phyloP scores from a whole-genome alignment of 2,113 vertebrate genomes.

The Lophochroa leadbeateri region DNA sequence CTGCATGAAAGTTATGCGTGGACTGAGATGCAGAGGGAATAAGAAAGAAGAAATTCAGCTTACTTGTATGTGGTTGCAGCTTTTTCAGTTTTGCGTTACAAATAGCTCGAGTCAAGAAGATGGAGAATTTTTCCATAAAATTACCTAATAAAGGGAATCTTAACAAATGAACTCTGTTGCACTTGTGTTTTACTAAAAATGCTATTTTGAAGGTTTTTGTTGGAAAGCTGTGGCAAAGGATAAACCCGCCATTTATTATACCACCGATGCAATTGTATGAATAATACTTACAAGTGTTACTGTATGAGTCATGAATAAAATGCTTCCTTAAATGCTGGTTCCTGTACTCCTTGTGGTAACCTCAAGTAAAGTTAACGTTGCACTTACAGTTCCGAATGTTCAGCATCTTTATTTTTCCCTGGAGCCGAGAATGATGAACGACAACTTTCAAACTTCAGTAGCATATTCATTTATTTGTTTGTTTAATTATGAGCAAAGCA shows the following conservation, averaged over 20 bases:
- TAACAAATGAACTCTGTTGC: background rate
- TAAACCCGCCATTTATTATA: background rate
- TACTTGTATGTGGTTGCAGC: background rate
- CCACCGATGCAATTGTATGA: background rate
- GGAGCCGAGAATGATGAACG: background rate
- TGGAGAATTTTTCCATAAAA: background rate
- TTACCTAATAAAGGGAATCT: background rate
- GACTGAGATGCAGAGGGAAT: background rate
- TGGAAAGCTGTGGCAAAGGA: constrained; percentile 1
- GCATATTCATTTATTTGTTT: background rate
- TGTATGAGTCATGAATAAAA: background rate
- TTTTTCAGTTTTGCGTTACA: background rate
- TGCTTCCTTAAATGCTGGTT: background rate
- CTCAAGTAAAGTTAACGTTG: background rate
- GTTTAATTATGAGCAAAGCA: background rate
- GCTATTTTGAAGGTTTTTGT: background rate
- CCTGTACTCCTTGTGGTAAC: background rate
- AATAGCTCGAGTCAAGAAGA: background rate
- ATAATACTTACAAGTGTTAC: background rate
- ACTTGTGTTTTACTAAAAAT: background rate
- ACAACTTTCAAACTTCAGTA: background rate
- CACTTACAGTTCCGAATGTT: background rate
- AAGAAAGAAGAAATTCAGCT: background rate
- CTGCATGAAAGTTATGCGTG: background rate
- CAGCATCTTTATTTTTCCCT: background rate